Percentiles rank a stretch among this genome's conserved stretches.
phyloP scores from a whole-genome alignment of 2,888 invertebrate genomes.

The Sarcophaga subvicina region DNA sequence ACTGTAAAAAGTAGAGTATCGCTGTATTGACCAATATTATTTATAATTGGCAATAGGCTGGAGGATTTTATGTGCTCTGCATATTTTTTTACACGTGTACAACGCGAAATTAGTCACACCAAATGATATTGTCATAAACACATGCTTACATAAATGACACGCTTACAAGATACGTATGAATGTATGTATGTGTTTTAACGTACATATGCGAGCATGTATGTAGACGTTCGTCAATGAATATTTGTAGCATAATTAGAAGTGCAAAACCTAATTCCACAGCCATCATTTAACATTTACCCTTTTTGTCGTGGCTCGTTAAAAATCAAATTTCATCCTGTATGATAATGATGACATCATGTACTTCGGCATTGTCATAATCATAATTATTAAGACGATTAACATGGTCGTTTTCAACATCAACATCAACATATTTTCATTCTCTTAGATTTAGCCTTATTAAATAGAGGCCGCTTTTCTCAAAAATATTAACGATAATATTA shows the following conservation, averaged over 20 bases:
- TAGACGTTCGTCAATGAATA: background rate
- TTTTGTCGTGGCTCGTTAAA: background rate
- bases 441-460: slow-evolving; percentile 20
- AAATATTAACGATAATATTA: slow-evolving; percentile 54
- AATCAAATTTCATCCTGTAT: slow-evolving; percentile 46
- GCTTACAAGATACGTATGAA: slow-evolving; percentile 17
- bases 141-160: slow-evolving; percentile 37
- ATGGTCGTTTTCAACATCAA: slow-evolving; percentile 34
- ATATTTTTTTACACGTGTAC: background rate
- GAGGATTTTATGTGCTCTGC: background rate
- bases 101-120: slow-evolving; percentile 18
- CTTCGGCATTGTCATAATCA: background rate
- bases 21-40: too few species aligned
- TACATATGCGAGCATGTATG: background rate
- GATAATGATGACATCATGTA: slow-evolving; percentile 23
- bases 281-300: slow-evolving; percentile 51
- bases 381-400: slow-evolving; percentile 32
- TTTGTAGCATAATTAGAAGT: slow-evolving; percentile 52
- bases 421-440: slow-evolving; percentile 51
- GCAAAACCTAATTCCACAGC: slow-evolving; percentile 40
- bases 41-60: too few species aligned
- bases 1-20: too few species aligned
- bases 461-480: slow-evolving; percentile 4
- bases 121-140: background rate
- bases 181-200: background rate